A percentile compares a stretch with the other conserved stretches of the same genome.
These are phyloP conservation scores for Brotula barbata DNA, from an alignment of 2,797 vertebrate genomes.

Conservation along the genomic window DNA sequence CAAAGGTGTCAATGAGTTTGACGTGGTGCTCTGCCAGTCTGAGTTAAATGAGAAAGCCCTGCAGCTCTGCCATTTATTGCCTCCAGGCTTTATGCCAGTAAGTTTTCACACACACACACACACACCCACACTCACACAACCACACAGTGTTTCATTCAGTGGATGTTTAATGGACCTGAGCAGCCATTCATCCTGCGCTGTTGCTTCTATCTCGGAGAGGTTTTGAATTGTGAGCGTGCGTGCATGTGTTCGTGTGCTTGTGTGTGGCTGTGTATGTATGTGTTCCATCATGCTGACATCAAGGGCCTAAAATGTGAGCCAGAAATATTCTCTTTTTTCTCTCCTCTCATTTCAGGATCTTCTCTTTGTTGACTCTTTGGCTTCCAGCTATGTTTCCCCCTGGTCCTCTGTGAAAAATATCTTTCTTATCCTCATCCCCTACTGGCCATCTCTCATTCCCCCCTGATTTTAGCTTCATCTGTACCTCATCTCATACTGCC, in stretches of 20 bases:
- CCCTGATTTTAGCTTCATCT: constrained; percentile 53
- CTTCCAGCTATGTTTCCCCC: constrained; percentile 45
- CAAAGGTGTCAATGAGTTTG: constrained; percentile 68
- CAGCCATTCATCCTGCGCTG: constrained; percentile 69
- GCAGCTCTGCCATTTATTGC: constrained; percentile 85
- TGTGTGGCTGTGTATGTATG: constrained; percentile 21
- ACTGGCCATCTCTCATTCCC: constrained; percentile 40
- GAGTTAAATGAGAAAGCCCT: constrained; percentile 82
- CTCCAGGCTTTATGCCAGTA: constrained; percentile 84
- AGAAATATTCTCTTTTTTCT: constrained; percentile 58
- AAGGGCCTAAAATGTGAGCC: constrained; percentile 57
- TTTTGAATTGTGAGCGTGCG: constrained; percentile 43
- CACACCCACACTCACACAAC: constrained; percentile 1
- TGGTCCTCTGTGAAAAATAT: constrained; percentile 43
- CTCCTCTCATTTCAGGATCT: constrained; percentile 59
- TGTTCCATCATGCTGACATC: constrained; percentile 59
- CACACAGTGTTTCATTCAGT: constrained; percentile 58
- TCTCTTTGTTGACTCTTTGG: constrained; percentile 54
- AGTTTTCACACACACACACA: constrained; percentile 56
- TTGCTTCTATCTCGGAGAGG: constrained; percentile 58
- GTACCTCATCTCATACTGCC: constrained; percentile 36
- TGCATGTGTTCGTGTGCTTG: constrained; percentile 12
- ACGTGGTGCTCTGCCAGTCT: constrained; percentile 79
- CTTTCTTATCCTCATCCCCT: constrained; percentile 24
- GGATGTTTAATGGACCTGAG: constrained; percentile 73